Conservation (phyloP, 2,888 invertebrate species). For the Sminthurides aquaticus region DNA sequence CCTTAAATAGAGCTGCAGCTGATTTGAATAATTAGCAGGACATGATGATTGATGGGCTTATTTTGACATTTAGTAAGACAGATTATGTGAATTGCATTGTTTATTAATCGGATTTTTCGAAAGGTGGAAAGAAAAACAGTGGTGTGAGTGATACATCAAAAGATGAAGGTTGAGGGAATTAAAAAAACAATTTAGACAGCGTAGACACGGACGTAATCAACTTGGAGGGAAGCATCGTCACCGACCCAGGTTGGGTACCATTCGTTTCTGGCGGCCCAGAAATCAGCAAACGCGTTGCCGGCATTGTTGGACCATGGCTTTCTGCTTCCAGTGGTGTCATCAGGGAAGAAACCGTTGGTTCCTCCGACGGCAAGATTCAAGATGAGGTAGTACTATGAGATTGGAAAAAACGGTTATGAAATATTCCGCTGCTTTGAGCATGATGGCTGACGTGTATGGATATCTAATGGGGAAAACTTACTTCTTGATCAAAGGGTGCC, state of each 20-base stretch:
- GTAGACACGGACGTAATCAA: slow-evolving; percentile 63
- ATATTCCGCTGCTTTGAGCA: too few relatives aligned
- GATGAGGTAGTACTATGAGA: slow-evolving; percentile 52
- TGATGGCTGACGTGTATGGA: neutral
- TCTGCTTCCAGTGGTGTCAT: slow-evolving; percentile 50
- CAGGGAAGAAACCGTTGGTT: slow-evolving; percentile 58
- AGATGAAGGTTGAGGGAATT: neutral
- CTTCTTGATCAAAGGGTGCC: slow-evolving; percentile 67
- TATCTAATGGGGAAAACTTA: slow-evolving; percentile 1
- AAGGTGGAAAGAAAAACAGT: too few relatives aligned
- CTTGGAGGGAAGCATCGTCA: slow-evolving; percentile 56
- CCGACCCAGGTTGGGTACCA: slow-evolving; percentile 60
- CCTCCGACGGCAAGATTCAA: slow-evolving; percentile 64
- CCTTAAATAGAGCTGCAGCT: too few relatives aligned
- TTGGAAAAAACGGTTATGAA: neutral
- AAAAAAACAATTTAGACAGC: slow-evolving; percentile 49
- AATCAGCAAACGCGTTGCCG: slow-evolving; percentile 53
- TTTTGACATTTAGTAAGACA: too few relatives aligned
- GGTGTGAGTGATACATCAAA: neutral
- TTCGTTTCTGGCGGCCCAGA: slow-evolving; percentile 54
- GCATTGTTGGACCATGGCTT: slow-evolving; percentile 51
- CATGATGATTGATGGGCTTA: too few relatives aligned
- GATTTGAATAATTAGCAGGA: too few relatives aligned
- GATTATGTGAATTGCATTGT: too few relatives aligned
- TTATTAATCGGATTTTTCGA: too few relatives aligned